phyloP scores from a whole-genome alignment of 2,888 invertebrate genomes.

The Oithona nana region DNA sequence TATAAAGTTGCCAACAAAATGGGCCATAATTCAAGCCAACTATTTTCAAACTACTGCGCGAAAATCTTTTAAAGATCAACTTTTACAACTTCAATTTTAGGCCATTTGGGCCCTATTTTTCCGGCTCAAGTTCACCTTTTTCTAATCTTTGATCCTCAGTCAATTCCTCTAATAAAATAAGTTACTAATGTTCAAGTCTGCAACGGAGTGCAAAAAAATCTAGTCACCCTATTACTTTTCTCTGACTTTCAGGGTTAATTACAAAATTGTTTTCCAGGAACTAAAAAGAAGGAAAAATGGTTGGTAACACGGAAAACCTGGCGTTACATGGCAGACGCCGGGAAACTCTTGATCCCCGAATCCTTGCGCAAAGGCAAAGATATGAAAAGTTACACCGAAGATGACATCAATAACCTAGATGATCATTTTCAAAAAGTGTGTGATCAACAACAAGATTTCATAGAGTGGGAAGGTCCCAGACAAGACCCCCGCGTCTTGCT shows the following conservation, averaged over 20 bases:
- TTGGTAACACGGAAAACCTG: conserved; percentile 68
- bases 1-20: too few species aligned
- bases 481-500: conserved; percentile 14
- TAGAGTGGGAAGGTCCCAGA: conserved; percentile 43
- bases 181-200: neutral
- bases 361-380: conserved; percentile 28
- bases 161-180: too few species aligned
- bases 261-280: too few species aligned
- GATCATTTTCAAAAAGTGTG: conserved; percentile 67
- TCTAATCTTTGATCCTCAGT: too few species aligned
- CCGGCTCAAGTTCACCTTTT: too few species aligned
- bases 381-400: conserved; percentile 25
- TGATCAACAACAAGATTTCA: conserved; percentile 50
- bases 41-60: too few species aligned
- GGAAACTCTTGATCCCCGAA: conserved; percentile 64
- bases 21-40: too few species aligned
- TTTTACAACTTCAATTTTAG: too few species aligned
- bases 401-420: conserved; percentile 60
- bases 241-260: too few species aligned
- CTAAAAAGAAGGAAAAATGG: conserved; percentile 45
- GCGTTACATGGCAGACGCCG: conserved; percentile 81
- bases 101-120: too few species aligned
- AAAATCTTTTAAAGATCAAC: too few species aligned
- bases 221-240: too few species aligned
- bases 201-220: neutral